Conservation (phyloP, 2,113 vertebrate species). For the Athene noctua region DNA sequence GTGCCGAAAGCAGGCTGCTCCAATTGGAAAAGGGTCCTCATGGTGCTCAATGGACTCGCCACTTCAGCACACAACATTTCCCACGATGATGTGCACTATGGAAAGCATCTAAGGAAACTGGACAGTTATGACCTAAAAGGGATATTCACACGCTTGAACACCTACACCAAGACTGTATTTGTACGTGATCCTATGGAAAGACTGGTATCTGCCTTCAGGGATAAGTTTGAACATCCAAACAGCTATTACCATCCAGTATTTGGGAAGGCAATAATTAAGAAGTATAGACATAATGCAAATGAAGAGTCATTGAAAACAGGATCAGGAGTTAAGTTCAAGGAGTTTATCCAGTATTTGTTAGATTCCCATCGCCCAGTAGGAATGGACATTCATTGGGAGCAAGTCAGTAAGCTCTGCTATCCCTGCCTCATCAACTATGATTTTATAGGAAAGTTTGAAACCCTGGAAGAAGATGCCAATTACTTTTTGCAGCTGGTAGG, state of each 20-base stretch:
- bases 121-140: constrained; percentile 75
- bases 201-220: constrained; percentile 81
- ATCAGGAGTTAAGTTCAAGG: constrained; percentile 76
- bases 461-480: constrained; percentile 76
- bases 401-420: constrained; percentile 77
- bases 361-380: constrained; percentile 76
- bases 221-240: constrained; percentile 83
- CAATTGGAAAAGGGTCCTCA: constrained; percentile 77
- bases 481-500: constrained; percentile 76
- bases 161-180: constrained; percentile 77
- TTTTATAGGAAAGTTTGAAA: constrained; percentile 81
- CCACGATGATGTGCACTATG: constrained; percentile 77
- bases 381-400: constrained; percentile 84
- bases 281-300: constrained; percentile 70
- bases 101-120: constrained; percentile 73
- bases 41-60: constrained; percentile 74
- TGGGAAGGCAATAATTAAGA: constrained; percentile 80
- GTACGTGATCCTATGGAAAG: constrained; percentile 82
- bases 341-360: constrained; percentile 76
- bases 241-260: constrained; percentile 80
- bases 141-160: constrained; percentile 69
- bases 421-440: constrained; percentile 79
- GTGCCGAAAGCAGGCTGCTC: constrained; percentile 79
- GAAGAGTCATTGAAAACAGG: constrained; percentile 70
- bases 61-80: constrained; percentile 71